A percentile compares a stretch with the other conserved stretches of the same genome.
Conservation (phyloP, 2,888 invertebrate genomes). For the Vannuccia rotundouncinata region DNA sequence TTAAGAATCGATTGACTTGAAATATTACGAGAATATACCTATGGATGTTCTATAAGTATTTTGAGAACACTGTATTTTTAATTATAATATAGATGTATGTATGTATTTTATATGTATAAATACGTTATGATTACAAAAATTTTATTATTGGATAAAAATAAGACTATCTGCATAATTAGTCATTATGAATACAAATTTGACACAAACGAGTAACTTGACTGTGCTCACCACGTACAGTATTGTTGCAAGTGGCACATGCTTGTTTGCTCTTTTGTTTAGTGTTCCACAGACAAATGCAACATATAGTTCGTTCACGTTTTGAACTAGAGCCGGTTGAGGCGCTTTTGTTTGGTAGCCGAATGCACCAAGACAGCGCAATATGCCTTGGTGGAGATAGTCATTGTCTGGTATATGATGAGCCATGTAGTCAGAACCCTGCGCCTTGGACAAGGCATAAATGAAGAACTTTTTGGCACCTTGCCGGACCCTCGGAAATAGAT, state of each 20-base stretch:
- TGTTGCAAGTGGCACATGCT: constrained; percentile 14
- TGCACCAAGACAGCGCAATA: constrained; percentile 24
- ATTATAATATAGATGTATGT: not conserved
- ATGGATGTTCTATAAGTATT: constrained; percentile 26
- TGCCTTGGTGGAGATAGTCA: constrained; percentile 19
- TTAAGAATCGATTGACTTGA: constrained; percentile 17
- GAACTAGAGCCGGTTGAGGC: not conserved
- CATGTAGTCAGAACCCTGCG: not conserved
- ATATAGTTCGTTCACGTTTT: not conserved
- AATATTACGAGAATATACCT: constrained; percentile 16
- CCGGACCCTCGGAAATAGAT: no score
- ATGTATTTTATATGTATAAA: not conserved
- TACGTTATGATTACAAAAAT: not conserved
- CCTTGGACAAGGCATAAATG: not conserved
- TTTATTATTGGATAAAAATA: constrained; percentile 16
- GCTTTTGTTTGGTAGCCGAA: constrained; percentile 1
- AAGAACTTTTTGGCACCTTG: no score
- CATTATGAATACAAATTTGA: constrained; percentile 15
- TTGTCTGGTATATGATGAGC: constrained; percentile 16
- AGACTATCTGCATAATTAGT: constrained; percentile 6
- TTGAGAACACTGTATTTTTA: constrained; percentile 19
- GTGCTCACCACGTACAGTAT: constrained; percentile 19
- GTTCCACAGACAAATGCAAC: not conserved
- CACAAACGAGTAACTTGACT: constrained; percentile 6
- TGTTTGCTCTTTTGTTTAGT: not conserved